phyloP scores from a whole-genome alignment of 2,888 invertebrate genomes.

The Nephrocerus scutellatus region DNA sequence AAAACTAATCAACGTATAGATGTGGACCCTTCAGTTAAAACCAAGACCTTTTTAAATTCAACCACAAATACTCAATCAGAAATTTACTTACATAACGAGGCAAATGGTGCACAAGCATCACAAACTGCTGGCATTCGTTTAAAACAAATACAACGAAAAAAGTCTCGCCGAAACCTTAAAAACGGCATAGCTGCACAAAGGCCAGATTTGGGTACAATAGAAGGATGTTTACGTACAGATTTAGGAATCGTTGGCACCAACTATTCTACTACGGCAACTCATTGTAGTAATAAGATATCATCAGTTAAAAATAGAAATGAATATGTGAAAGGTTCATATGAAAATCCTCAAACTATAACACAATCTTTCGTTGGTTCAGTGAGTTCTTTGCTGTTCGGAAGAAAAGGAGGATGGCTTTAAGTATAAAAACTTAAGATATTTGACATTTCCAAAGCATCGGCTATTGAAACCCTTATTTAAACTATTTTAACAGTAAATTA shows the following conservation, averaged over 20 bases:
- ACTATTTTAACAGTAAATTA: too few species aligned
- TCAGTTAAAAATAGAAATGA: constrained; percentile 14
- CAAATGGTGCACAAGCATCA: constrained; percentile 10
- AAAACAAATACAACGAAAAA: constrained; percentile 52
- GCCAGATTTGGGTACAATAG: constrained; percentile 55
- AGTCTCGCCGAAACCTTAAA: constrained; percentile 48
- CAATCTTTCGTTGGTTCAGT: constrained; percentile 65
- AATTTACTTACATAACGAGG: constrained; percentile 12
- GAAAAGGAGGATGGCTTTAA: constrained; percentile 77
- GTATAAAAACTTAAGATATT: constrained; percentile 14
- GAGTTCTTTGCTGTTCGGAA: constrained; percentile 72
- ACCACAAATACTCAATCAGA: constrained; percentile 6
- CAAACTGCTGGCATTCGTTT: constrained; percentile 39
- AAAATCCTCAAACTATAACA: constrained; percentile 39
- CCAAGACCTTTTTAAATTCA: too few species aligned
- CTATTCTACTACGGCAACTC: constrained; percentile 14
- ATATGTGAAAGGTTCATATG: too few species aligned
- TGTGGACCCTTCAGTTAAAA: too few species aligned
- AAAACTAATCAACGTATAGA: too few species aligned
- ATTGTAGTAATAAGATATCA: constrained; percentile 13
- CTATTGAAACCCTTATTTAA: too few species aligned
- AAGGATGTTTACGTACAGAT: constrained; percentile 38
- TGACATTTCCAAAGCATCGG: too few species aligned
- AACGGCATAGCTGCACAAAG: constrained; percentile 51
- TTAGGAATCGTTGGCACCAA: constrained; percentile 30